Evolutionary conservation across 2,797 vertebrate species (phyloP), one percentile per base, ranked within the genome.

Genomic region (Paguma larvata): DNA sequence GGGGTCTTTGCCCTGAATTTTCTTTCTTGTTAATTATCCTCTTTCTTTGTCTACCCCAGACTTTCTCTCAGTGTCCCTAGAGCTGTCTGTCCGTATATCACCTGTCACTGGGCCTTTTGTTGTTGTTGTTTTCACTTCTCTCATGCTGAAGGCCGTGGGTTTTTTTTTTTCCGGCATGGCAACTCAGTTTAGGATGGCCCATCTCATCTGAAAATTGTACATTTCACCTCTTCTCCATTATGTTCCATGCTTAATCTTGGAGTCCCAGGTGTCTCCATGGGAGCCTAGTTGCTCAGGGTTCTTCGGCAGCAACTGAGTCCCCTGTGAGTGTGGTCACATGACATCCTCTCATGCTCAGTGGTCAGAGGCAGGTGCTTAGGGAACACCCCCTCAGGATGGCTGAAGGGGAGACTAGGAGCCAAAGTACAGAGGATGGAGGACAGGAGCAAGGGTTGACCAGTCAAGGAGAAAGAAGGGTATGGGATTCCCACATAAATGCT

Each of bases 341-440:
- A 32, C 62, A 11, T 56, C 67, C 23, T 59, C 18, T 30, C 34
- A 10, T 59, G 30, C 21, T 14, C 19, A n/a, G 13, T 83, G 59
- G 53, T 38, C n/a, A 67, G n/a, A 46, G 44, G 9, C 12, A 2
- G 65, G 16, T 1, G 30, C 59, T 25, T 32, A 92, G 25, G 67
- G 3, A n/a, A 13, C 53, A 19, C 0, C 14, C 2, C 4, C 13
- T 9, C 5, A 27, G 21, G 27, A 11, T 15, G 18, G 21, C 75
- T 48, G 4, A n/a, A 63, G 44, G 12, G 70, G 21, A 15, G 51
- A 62, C 48, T 32, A 18, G 41, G 21, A 84, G 41, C 34, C 38
- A 59, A 12, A 30, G 44, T 27, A 7, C 18, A 80, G 18, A 18
- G 19, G 27, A 65, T n/a, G 30, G 34, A 89, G 38, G 23, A 13